A percentile compares a stretch with the other conserved stretches of the same genome.
Evolutionary conservation across 2,113 vertebrate genomes (phyloP).

Genomic region (Dicrurus megarhynchus): DNA sequence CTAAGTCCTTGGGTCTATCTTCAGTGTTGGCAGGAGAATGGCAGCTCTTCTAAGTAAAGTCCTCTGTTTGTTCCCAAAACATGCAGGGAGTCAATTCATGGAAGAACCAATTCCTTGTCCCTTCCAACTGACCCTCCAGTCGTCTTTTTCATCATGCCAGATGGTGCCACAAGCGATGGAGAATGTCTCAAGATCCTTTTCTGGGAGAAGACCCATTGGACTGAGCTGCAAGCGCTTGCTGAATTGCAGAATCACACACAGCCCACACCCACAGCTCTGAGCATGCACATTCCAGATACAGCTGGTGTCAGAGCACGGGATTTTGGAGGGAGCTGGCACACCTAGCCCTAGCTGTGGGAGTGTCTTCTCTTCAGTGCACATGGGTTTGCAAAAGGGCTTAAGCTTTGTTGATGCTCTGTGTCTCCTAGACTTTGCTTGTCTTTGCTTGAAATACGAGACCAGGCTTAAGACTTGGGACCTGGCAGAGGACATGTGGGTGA

Average conservation of each 20-base stretch:
- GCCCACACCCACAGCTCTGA: neutral
- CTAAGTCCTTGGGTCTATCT: neutral
- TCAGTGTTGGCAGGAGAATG: neutral
- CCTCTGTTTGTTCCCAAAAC: neutral
- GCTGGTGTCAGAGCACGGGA: neutral
- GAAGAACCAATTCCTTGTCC: neutral
- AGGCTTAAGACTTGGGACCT: neutral
- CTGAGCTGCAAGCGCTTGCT: accelerated
- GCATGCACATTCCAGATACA: accelerated
- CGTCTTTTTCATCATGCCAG: neutral
- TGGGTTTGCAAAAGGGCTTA: neutral
- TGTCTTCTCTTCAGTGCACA: neutral
- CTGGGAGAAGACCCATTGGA: neutral
- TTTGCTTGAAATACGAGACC: neutral
- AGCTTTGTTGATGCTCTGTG: neutral
- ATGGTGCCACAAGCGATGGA: neutral
- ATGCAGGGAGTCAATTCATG: neutral
- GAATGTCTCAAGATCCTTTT: neutral
- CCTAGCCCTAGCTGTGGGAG: neutral
- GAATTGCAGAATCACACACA: neutral
- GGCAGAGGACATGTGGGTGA: neutral
- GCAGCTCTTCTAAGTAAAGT: neutral
- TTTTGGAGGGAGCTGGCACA: neutral
- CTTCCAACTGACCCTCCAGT: neutral
- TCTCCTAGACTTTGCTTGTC: neutral